These are phyloP conservation scores for Stenotaenia linearis DNA, from an alignment of 2,888 invertebrate genomes.

Conservation along the genomic window DNA sequence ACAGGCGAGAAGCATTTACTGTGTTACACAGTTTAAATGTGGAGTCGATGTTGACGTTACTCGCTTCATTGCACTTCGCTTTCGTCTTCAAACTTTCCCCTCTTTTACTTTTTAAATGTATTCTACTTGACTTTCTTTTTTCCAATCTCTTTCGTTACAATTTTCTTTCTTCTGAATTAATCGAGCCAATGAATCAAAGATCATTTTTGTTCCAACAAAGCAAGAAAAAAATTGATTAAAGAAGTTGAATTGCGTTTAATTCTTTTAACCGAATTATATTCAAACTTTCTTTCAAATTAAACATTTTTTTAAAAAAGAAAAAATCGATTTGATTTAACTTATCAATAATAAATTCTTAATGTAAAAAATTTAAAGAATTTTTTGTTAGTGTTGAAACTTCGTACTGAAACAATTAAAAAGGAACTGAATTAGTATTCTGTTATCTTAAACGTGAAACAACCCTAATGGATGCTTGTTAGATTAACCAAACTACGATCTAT, in stretches of 20 bases:
- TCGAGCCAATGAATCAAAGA: slow-evolving; percentile 4
- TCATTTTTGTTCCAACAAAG: not conserved
- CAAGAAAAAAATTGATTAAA: not conserved
- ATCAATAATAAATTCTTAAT: no score
- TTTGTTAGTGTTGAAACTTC: not conserved
- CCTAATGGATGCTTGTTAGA: no score
- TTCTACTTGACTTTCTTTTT: not conserved
- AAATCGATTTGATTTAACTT: no score
- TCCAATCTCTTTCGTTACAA: not conserved
- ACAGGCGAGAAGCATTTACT: not conserved
- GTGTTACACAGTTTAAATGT: not conserved
- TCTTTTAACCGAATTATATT: not conserved
- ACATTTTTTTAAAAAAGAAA: not conserved
- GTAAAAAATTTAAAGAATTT: no score
- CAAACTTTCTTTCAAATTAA: not conserved
- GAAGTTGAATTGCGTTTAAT: not conserved
- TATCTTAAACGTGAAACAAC: not conserved
- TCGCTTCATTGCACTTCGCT: not conserved
- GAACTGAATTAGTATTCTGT: not conserved
- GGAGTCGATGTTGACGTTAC: not conserved
- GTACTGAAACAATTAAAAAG: not conserved
- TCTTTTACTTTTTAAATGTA: not conserved
- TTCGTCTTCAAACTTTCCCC: not conserved
- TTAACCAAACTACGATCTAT: not conserved
- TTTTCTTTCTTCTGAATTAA: not conserved